Percentiles rank a stretch among this genome's conserved stretches.
Evolutionary conservation across 2,797 vertebrate genomes (phyloP).

Genomic region (Enteromius unitaeniatus): DNA sequence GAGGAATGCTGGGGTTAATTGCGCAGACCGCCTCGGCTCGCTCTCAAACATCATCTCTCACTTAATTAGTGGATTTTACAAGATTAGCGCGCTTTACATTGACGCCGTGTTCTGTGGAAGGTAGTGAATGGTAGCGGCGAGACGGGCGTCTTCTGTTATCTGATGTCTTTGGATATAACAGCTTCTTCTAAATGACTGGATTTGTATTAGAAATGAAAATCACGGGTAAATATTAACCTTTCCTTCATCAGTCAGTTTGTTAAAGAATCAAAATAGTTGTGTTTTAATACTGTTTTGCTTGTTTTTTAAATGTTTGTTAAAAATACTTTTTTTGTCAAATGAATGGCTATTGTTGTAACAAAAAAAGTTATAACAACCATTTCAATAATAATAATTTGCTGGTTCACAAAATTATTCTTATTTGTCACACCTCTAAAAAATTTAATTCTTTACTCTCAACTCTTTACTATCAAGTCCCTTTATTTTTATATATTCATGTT

Average conservation of each 20-base stretch:
- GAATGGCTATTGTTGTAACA: not conserved
- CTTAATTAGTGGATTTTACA: constrained; percentile 61
- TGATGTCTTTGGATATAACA: constrained; percentile 58
- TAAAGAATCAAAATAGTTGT: constrained; percentile 6
- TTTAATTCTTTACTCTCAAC: not conserved
- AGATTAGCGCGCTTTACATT: constrained; percentile 57
- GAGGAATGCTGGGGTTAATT: constrained; percentile 32
- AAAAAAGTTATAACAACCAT: constrained; percentile 9
- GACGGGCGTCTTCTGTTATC: constrained; percentile 45
- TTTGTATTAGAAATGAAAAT: constrained; percentile 34
- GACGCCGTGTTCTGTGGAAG: constrained; percentile 51
- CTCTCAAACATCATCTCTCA: constrained; percentile 55
- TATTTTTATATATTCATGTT: not conserved
- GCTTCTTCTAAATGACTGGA: constrained; percentile 44
- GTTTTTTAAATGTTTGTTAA: not conserved
- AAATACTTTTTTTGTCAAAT: not conserved
- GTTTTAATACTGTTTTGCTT: not conserved
- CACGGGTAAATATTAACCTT: constrained; percentile 39
- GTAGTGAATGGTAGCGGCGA: constrained; percentile 41
- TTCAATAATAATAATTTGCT: not conserved
- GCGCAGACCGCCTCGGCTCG: constrained; percentile 19
- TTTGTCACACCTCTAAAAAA: not conserved
- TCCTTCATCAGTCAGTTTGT: constrained; percentile 20
- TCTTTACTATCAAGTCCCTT: not conserved
- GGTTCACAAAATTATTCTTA: not conserved